Conservation (phyloP, 2,797 vertebrate genomes). For the Pelodytes ibericus region DNA sequence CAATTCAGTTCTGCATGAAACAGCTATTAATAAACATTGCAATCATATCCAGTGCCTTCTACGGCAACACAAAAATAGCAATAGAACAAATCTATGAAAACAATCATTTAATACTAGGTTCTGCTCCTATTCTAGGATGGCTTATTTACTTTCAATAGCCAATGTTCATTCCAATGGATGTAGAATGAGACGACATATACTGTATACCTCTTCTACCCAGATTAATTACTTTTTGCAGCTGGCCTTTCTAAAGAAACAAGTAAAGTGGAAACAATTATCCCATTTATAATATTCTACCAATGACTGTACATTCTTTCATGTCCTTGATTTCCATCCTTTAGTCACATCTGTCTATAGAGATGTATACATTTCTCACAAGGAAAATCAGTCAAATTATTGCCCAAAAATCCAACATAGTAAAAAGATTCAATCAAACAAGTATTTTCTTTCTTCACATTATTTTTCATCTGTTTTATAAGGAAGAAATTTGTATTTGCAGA, state of each 20-base stretch:
- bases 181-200: constrained; percentile 29
- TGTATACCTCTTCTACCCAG: constrained; percentile 3
- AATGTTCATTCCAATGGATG: background rate
- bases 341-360: constrained; percentile 12
- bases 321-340: background rate
- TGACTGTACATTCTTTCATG: constrained; percentile 9
- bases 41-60: constrained; percentile 30
- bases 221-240: constrained; percentile 29
- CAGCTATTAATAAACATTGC: constrained; percentile 32
- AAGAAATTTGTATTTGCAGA: too few species aligned
- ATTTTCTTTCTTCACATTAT: too few species aligned
- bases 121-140: constrained; percentile 4
- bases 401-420: constrained; percentile 11
- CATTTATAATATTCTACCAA: constrained; percentile 28
- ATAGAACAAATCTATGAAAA: background rate
- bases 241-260: constrained; percentile 25
- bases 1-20: constrained; percentile 33
- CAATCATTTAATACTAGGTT: constrained; percentile 20
- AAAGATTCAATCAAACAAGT: too few species aligned
- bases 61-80: constrained; percentile 24
- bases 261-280: constrained; percentile 13
- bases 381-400: background rate
- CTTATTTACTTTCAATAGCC: constrained; percentile 23
- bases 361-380: background rate
- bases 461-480: too few species aligned